phyloP scores from a whole-genome alignment of 2,797 vertebrate genomes.

The Simalia tracyae region DNA sequence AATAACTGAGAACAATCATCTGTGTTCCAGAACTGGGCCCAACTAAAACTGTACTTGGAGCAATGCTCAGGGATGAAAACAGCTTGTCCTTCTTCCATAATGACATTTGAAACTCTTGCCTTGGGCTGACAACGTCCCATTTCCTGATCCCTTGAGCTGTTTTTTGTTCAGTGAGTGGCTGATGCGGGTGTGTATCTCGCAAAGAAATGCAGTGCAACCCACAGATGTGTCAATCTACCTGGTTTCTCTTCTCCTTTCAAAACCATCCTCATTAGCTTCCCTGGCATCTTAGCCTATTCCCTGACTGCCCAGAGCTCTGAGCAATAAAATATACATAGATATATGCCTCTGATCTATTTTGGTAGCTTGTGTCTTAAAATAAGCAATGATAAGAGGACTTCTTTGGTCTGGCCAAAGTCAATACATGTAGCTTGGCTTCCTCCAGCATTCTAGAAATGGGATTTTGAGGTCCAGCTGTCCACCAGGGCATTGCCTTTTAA shows the following conservation, averaged over 20 bases:
- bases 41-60: neutral
- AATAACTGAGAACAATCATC: neutral
- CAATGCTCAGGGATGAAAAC: neutral
- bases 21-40: neutral
- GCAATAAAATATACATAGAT: conserved; percentile 48
- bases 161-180: neutral
- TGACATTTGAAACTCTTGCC: neutral
- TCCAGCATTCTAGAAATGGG: neutral
- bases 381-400: conserved; percentile 46
- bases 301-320: conserved; percentile 21
- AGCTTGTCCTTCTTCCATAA: neutral
- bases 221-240: neutral
- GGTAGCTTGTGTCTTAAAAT: conserved; percentile 46
- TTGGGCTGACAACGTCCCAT: conserved; percentile 1
- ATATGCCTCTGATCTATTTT: conserved; percentile 57
- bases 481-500: neutral
- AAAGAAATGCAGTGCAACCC: conserved; percentile 8
- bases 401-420: conserved; percentile 6
- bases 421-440: neutral
- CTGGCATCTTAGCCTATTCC: neutral
- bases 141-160: neutral
- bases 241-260: neutral
- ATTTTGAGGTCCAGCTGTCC: neutral
- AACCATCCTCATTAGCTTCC: neutral
- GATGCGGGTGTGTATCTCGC: neutral